These are phyloP conservation scores for Chironex yamaguchii DNA, from an alignment of 30 jellyfish, hydroid and myxozoan genomes.

Conservation along the genomic window DNA sequence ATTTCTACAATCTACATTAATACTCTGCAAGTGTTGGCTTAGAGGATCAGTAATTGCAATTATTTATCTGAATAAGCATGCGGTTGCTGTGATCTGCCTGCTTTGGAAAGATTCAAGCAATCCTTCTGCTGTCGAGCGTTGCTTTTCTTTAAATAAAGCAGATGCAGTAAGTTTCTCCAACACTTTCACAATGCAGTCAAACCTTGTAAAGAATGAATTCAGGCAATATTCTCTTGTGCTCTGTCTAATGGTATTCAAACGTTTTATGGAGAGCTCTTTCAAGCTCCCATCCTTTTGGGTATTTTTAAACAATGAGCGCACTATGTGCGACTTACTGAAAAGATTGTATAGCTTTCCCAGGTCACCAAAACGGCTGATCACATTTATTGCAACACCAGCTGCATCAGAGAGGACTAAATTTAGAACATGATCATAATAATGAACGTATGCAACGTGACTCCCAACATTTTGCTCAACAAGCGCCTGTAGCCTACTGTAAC, in stretches of 20 bases:
- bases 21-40: slow-evolving; percentile 43
- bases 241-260: slow-evolving; percentile 49
- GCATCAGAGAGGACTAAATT: slow-evolving; percentile 49
- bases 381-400: slow-evolving; percentile 67
- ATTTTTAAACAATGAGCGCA: slow-evolving; percentile 34
- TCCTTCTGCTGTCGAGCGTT: slow-evolving; percentile 66
- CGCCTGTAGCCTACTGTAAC: slow-evolving; percentile 68
- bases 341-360: slow-evolving; percentile 21
- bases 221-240: slow-evolving; percentile 48
- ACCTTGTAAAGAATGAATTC: slow-evolving; percentile 18
- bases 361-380: slow-evolving; percentile 31
- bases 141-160: slow-evolving; percentile 38
- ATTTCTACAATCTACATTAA: slow-evolving; percentile 46
- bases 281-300: slow-evolving; percentile 35
- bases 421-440: slow-evolving; percentile 62
- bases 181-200: slow-evolving; percentile 25
- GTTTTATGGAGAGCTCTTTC: slow-evolving; percentile 49
- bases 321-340: slow-evolving; percentile 53
- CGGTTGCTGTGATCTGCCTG: slow-evolving; percentile 64
- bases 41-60: slow-evolving; percentile 63
- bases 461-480: slow-evolving; percentile 29
- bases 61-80: slow-evolving; percentile 55
- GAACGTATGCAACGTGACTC: slow-evolving; percentile 46
- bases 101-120: slow-evolving; percentile 52
- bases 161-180: slow-evolving; percentile 40